phyloP scores from a whole-genome alignment of 2,797 vertebrate genomes.

The Synaphobranchus kaupii region DNA sequence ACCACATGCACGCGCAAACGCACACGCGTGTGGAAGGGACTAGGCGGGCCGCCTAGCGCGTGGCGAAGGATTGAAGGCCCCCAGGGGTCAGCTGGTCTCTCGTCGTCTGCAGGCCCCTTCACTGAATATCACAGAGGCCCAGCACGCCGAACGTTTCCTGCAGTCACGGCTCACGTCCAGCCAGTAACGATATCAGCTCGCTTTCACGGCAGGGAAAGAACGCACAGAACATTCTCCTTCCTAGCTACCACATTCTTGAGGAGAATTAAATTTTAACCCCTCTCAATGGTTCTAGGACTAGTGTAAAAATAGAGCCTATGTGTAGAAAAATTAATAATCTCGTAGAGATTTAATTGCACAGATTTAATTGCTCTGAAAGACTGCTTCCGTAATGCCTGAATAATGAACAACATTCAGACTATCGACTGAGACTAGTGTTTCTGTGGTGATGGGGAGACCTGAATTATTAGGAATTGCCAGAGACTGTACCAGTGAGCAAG shows the following conservation, averaged over 20 bases:
- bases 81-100: not conserved
- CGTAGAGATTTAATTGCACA: not conserved
- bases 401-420: not conserved
- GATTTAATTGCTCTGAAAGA: not conserved
- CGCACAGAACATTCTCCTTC: not conserved
- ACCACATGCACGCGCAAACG: conserved; percentile 26
- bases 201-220: not conserved
- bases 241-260: not conserved
- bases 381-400: not conserved
- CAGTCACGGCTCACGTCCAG: not conserved
- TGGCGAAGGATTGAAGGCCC: not conserved
- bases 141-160: not conserved
- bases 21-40: not conserved
- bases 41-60: not conserved
- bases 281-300: not conserved
- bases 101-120: not conserved
- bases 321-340: not conserved
- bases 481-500: not conserved
- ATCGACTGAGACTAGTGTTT: not conserved
- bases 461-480: not conserved
- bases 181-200: not conserved
- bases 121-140: not conserved
- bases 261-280: not conserved
- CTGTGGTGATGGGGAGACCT: not conserved
- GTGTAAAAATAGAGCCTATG: not conserved